Evolutionary conservation across 2,888 invertebrate species (phyloP).

Genomic region (Heliconius ethilla): DNA sequence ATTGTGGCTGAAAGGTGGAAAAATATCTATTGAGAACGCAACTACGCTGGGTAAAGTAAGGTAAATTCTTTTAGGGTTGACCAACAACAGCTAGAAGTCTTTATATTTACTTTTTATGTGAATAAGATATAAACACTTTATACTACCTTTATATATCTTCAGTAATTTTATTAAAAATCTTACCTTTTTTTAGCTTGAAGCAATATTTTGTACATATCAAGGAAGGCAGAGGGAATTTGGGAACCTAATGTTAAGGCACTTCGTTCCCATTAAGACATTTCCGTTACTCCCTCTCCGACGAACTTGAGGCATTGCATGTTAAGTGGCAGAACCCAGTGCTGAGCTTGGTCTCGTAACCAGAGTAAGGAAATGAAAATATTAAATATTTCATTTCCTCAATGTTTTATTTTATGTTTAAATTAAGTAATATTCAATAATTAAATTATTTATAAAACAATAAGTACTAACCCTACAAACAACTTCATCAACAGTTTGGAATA

Average conservation of each 20-base stretch:
- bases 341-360: too few species aligned
- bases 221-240: neutral
- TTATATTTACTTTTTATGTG: neutral
- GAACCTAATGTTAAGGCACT: neutral
- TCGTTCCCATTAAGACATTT: neutral
- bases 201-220: neutral
- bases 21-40: slow-evolving; percentile 24
- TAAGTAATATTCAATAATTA: neutral
- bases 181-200: too few species aligned
- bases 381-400: neutral
- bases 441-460: neutral
- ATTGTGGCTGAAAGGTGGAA: slow-evolving; percentile 16
- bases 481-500: slow-evolving; percentile 27
- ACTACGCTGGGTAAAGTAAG: slow-evolving; percentile 15
- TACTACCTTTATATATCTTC: too few species aligned
- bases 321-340: too few species aligned
- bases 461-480: slow-evolving; percentile 16
- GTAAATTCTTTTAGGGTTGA: neutral
- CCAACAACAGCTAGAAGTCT: neutral
- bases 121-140: too few species aligned
- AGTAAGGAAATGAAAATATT: too few species aligned
- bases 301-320: neutral
- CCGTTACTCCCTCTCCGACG: neutral
- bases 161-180: too few species aligned
- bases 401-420: neutral